Evolutionary conservation across 2,113 vertebrate genomes (phyloP).

Genomic region (Mesembrinibis cayennensis): DNA sequence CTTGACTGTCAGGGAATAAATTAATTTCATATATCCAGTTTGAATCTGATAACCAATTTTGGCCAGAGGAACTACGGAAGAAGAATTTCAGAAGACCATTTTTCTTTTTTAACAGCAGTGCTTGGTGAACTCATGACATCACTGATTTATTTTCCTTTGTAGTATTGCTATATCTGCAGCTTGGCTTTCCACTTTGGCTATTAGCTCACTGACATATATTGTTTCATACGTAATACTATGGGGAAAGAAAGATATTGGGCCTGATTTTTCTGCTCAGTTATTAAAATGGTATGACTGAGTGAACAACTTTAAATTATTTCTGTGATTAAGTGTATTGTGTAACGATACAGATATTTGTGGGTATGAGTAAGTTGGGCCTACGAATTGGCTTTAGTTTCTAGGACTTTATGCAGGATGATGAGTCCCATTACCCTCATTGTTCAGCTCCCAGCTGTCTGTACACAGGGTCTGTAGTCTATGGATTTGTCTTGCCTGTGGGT

Average conservation of each 20-base stretch:
- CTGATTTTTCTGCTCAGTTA: conserved; percentile 27
- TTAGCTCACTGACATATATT: conserved; percentile 8
- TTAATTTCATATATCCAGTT: background rate
- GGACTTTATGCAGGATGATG: background rate
- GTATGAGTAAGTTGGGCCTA: background rate
- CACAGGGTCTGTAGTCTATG: background rate
- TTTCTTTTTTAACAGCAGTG: background rate
- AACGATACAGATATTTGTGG: background rate
- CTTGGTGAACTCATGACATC: background rate
- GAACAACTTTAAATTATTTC: background rate
- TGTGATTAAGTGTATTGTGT: background rate
- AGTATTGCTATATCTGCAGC: background rate
- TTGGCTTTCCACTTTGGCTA: background rate
- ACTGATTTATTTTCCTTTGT: conserved; percentile 27
- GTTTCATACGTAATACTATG: conserved; percentile 3
- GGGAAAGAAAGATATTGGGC: background rate
- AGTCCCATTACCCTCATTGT: background rate
- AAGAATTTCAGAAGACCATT: background rate
- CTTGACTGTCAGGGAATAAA: background rate
- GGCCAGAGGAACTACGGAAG: background rate
- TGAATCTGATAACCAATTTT: background rate
- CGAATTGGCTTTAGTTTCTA: background rate
- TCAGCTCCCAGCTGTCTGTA: background rate
- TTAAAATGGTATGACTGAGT: background rate
- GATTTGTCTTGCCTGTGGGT: background rate